These are phyloP conservation scores for Cotesia typhae DNA, from an alignment of 1,140 invertebrate species.

Conservation along the genomic window DNA sequence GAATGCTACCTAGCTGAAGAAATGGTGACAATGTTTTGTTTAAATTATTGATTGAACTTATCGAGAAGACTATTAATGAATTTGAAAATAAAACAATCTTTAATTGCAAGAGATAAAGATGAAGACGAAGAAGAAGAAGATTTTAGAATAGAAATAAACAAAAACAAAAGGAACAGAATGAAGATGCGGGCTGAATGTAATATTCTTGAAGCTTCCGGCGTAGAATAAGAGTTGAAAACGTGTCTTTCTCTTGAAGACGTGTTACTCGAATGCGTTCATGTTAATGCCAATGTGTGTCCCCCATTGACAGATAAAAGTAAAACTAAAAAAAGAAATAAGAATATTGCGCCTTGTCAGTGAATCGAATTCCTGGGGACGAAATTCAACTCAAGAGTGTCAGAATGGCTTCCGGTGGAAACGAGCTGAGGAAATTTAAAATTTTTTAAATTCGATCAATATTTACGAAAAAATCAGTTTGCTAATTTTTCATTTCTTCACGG, in stretches of 20 bases:
- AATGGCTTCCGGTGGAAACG: not conserved
- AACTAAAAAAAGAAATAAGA: not conserved
- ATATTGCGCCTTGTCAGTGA: constrained; percentile 9
- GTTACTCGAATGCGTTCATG: constrained; percentile 19
- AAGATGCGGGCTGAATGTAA: constrained; percentile 31
- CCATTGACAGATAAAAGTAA: constrained; percentile 10
- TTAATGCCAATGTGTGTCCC: not conserved
- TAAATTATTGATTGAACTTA: not conserved
- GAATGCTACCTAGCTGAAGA: too few species aligned
- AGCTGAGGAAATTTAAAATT: not conserved
- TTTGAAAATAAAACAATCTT: not conserved
- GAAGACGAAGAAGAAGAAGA: not conserved
- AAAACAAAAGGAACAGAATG: constrained; percentile 12
- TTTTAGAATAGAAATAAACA: constrained; percentile 17
- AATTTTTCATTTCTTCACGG: too few species aligned
- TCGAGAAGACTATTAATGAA: not conserved
- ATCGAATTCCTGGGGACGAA: not conserved
- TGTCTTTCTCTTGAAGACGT: constrained; percentile 26
- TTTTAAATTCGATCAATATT: constrained; percentile 9
- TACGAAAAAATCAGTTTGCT: not conserved
- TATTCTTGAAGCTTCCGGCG: constrained; percentile 31
- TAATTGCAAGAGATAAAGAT: not conserved
- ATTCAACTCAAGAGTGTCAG: not conserved
- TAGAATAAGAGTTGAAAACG: constrained; percentile 24
- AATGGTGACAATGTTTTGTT: too few species aligned